phyloP scores from a whole-genome alignment of 2,888 invertebrate species.

The Ormyrus nitidulus region DNA sequence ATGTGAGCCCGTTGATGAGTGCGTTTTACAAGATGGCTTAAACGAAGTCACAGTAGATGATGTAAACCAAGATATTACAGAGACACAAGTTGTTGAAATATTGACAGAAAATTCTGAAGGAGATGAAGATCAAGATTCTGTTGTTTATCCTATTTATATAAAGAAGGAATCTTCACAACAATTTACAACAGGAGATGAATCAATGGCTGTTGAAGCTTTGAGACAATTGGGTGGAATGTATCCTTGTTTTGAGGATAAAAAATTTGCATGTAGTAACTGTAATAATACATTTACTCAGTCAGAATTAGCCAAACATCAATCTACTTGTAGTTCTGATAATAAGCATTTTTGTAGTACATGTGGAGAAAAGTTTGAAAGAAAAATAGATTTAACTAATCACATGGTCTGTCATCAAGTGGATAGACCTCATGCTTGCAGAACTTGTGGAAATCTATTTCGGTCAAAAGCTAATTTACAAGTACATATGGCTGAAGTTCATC shows the following conservation, averaged over 20 bases:
- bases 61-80: constrained; percentile 57
- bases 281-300: constrained; percentile 62
- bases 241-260: constrained; percentile 70
- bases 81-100: constrained; percentile 65
- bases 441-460: constrained; percentile 73
- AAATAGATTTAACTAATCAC: constrained; percentile 75
- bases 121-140: constrained; percentile 63
- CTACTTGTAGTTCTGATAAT: constrained; percentile 59
- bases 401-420: constrained; percentile 76
- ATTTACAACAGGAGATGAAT: constrained; percentile 72
- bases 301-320: constrained; percentile 67
- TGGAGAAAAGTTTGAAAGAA: constrained; percentile 73
- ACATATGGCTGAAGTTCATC: constrained; percentile 71
- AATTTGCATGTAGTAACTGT: constrained; percentile 66
- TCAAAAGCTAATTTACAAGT: constrained; percentile 71
- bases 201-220: constrained; percentile 76
- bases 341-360: constrained; percentile 71
- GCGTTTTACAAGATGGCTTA: constrained; percentile 62
- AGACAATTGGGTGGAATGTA: constrained; percentile 75
- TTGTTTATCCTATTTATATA: constrained; percentile 67
- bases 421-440: constrained; percentile 74
- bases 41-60: constrained; percentile 60
- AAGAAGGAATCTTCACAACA: constrained; percentile 69
- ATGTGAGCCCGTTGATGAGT: constrained; percentile 66
- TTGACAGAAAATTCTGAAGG: constrained; percentile 65